These are phyloP conservation scores for Xestia rhomboidea DNA, from an alignment of 2,888 invertebrate genomes.

Conservation along the genomic window DNA sequence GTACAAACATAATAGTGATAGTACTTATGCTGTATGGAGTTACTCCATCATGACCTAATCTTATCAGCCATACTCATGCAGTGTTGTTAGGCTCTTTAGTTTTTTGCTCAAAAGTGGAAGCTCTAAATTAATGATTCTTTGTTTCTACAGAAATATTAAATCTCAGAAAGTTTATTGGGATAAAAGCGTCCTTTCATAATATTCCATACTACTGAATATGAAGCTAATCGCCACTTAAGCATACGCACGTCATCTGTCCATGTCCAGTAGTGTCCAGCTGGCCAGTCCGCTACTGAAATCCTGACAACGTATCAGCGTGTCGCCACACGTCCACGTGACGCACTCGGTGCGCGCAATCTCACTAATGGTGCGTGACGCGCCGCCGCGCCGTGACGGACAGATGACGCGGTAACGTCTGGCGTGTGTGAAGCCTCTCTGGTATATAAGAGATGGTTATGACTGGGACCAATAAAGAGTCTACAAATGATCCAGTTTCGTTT, in stretches of 20 bases:
- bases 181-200: background rate
- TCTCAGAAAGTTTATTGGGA: background rate
- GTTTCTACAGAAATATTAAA: background rate
- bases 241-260: background rate
- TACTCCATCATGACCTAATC: background rate
- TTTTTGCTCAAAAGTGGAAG: background rate
- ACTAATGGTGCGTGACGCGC: conserved; percentile 25
- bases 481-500: background rate
- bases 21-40: background rate
- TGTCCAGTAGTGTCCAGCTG: background rate
- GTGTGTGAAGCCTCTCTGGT: no score
- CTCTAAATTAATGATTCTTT: background rate
- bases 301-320: conserved; percentile 7
- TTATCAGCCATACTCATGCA: background rate
- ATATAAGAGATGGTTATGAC: no score
- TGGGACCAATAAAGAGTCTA: background rate
- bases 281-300: background rate
- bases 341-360: conserved; percentile 7
- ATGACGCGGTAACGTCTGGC: background rate
- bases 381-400: conserved; percentile 3
- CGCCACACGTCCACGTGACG: conserved; percentile 9
- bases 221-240: background rate
- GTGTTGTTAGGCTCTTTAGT: background rate
- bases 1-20: background rate
- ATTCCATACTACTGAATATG: background rate